Base-by-base conservation (phyloP, 1,140 invertebrate genomes). In the Ectropis grisescens region DNA sequence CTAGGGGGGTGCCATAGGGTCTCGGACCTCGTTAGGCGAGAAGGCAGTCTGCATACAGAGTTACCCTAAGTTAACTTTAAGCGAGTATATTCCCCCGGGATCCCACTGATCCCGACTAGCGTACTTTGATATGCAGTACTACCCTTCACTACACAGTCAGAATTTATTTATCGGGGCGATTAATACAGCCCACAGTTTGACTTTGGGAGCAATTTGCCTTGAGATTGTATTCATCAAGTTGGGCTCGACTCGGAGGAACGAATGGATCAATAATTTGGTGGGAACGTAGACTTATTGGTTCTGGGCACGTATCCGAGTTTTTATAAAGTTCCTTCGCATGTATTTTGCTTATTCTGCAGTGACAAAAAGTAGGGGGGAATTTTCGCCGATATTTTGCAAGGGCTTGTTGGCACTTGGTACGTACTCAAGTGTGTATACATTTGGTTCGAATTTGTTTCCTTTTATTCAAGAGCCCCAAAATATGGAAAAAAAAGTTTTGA, bases 41-140 rank as follows among this genome's bases (percentile, higher is more conserved):
- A 48, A 51, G 42, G 50, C 60, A 57, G 58, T 70, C 65, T 78
- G 72, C 69, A 78, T 78, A 78, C 62, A 70, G 65, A 74, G 62
- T 62, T 58, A 59, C 51, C 47, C 40, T 78, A 78, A 78, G 67
- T 71, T 71, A 71, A 74, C 74, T 78, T 78, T 61, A 51, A 54
- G 33, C 35, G 49, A 43, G 47, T 42, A 59, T 58, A 46, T 38
- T 50, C 54, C 64, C 40, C 67, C 4, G 24, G 65, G 46, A 65
- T 24, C 44, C 32, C 29, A 33, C 42, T 58, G 57, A 66, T 64
- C 66, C 51, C 52, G 49, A 52, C 53, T 58, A 62, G 64, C 52
- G 41, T 56, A 39, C 46, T 64, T 60, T 62, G 56, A 60, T 65
- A 61, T 58, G 38, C 50, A n/a, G 16, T 19, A 19, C 16, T 19